phyloP scores from a whole-genome alignment of 2,888 invertebrate genomes.

The Cheilosia vernalis region DNA sequence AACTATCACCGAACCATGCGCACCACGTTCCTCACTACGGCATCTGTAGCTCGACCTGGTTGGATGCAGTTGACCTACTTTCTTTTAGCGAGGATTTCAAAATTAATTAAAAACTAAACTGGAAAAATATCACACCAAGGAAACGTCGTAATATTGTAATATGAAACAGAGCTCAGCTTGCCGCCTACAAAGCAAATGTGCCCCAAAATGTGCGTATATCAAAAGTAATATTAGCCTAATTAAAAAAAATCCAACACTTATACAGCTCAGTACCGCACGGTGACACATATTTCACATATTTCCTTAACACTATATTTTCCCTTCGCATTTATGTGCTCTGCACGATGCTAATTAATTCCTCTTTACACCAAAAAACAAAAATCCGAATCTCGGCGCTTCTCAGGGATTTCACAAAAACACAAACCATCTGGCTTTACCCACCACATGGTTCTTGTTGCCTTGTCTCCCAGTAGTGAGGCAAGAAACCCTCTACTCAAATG shows the following conservation, averaged over 20 bases:
- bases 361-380: conserved; percentile 21
- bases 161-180: not conserved
- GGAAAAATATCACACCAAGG: too few relatives aligned
- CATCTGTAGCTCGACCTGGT: too few relatives aligned
- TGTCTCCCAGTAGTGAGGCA: not conserved
- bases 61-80: too few relatives aligned
- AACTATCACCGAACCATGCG: too few relatives aligned
- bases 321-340: not conserved
- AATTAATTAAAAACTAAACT: too few relatives aligned
- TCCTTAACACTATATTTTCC: not conserved
- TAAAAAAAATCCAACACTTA: conserved; percentile 11
- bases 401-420: not conserved
- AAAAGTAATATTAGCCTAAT: conserved; percentile 16
- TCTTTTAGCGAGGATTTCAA: too few relatives aligned
- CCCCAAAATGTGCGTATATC: not conserved
- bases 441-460: conserved; percentile 44
- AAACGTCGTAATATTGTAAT: too few relatives aligned
- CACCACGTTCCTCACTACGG: too few relatives aligned
- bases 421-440: conserved; percentile 37
- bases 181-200: not conserved
- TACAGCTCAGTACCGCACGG: not conserved
- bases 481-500: conserved; percentile 26
- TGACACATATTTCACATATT: conserved; percentile 17
- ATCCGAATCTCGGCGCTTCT: conserved; percentile 11
- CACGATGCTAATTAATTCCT: conserved; percentile 34